A percentile compares a stretch with the other conserved stretches of the same genome.
Conservation (phyloP, 2,888 invertebrate species). For the Chorisops tibialis region DNA sequence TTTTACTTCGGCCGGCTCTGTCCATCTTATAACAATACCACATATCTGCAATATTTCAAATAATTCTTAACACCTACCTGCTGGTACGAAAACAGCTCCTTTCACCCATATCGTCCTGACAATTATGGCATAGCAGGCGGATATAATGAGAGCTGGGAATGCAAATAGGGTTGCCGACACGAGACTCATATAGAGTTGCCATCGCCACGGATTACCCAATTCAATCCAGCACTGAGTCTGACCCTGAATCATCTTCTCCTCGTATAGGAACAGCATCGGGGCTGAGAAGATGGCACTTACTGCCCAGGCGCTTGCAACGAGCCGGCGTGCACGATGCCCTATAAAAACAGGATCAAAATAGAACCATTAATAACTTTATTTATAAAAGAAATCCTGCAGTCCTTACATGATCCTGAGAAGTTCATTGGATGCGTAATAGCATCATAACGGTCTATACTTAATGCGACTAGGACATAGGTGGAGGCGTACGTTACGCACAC, state of each 20-base stretch:
- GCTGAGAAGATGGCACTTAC: constrained; percentile 77
- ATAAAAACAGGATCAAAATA: constrained; percentile 26
- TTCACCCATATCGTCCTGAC: constrained; percentile 91
- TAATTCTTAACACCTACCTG: constrained; percentile 44
- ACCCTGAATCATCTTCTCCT: constrained; percentile 74
- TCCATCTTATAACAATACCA: too few species aligned
- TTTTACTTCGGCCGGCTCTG: too few species aligned
- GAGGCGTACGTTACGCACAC: constrained; percentile 88
- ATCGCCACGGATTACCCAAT: constrained; percentile 66
- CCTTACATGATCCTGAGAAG: constrained; percentile 92
- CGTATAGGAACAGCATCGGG: constrained; percentile 77
- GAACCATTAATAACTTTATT: constrained; percentile 4
- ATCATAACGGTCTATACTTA: constrained; percentile 89
- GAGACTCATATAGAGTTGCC: constrained; percentile 86
- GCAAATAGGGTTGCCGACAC: constrained; percentile 80
- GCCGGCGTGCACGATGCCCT: constrained; percentile 81
- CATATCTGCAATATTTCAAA: too few species aligned
- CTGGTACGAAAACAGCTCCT: constrained; percentile 49
- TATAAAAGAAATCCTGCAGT: constrained; percentile 10
- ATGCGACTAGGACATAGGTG: constrained; percentile 86
- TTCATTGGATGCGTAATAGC: constrained; percentile 94
- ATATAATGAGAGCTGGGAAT: constrained; percentile 81
- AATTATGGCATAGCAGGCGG: constrained; percentile 86
- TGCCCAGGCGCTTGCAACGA: constrained; percentile 79
- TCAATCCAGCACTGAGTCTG: constrained; percentile 88